phyloP scores from a whole-genome alignment of 2,797 vertebrate species.

The Gorsachius magnificus region DNA sequence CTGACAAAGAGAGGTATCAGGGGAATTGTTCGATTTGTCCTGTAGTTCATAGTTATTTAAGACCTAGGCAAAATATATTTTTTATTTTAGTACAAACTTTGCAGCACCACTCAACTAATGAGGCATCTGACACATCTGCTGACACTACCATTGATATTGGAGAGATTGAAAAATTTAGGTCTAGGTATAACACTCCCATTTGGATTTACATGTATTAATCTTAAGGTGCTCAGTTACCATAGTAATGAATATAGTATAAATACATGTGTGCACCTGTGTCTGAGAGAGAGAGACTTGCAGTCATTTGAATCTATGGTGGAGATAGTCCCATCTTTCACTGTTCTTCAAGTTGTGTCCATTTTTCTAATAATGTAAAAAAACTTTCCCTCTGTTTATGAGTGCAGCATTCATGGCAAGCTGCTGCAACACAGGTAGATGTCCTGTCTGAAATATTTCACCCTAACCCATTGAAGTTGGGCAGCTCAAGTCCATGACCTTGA shows the following conservation, averaged over 20 bases:
- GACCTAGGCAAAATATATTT: background rate
- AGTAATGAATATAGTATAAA: background rate
- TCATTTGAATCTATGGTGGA: background rate
- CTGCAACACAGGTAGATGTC: background rate
- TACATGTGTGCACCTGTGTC: background rate
- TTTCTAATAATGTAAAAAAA: background rate
- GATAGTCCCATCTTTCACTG: background rate
- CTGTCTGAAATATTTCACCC: background rate
- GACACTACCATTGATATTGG: background rate
- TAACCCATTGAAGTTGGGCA: background rate
- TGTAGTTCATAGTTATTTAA: background rate
- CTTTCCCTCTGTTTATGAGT: background rate
- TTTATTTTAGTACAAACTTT: background rate
- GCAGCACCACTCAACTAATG: background rate
- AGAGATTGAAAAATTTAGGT: background rate
- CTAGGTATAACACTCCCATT: background rate
- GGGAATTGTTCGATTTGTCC: background rate
- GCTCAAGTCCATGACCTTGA: background rate
- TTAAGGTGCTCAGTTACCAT: background rate
- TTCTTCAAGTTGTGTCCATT: background rate
- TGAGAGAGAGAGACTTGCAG: background rate
- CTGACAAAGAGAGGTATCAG: background rate
- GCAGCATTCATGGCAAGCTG: background rate
- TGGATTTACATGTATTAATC: background rate
- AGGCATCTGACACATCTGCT: background rate